These are phyloP conservation scores for Anoplolepis gracilipes DNA, from an alignment of 1,140 invertebrate genomes.

Conservation along the genomic window DNA sequence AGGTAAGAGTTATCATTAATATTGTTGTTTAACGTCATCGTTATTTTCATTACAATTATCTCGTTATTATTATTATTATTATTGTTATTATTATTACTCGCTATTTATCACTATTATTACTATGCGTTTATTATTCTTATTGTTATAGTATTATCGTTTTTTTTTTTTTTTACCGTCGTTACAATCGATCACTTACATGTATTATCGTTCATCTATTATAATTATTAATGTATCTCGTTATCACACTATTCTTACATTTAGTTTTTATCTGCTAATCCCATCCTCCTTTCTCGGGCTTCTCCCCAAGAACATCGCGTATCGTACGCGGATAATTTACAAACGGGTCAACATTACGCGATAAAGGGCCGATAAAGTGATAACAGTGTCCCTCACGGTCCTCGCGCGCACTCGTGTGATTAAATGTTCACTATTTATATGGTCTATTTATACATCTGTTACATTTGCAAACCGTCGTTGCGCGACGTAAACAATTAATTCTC, in stretches of 20 bases:
- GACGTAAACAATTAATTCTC: conserved; percentile 8
- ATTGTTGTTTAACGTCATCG: conserved; percentile 59
- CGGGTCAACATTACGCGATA: background rate
- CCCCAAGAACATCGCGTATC: background rate
- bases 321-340: conserved; percentile 50
- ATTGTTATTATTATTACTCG: conserved; percentile 67
- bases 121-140: conserved; percentile 55
- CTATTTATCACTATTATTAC: conserved; percentile 62
- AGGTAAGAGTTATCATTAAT: conserved; percentile 39
- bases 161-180: conserved; percentile 8
- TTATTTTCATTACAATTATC: conserved; percentile 53
- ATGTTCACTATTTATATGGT: conserved; percentile 2
- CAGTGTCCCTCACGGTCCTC: conserved; percentile 4
- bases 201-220: conserved; percentile 36
- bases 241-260: conserved; percentile 56
- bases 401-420: conserved; percentile 14
- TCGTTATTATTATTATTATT: conserved; percentile 62
- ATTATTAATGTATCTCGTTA: conserved; percentile 22
- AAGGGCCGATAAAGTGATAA: conserved; percentile 32
- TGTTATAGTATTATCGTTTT: conserved; percentile 42
- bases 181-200: conserved; percentile 55
- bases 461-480: background rate
- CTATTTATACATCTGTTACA: too few relatives aligned
- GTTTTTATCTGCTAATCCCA: conserved; percentile 50
- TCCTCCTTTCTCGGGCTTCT: background rate